Percentiles rank a stretch among this genome's conserved stretches.
phyloP scores from a whole-genome alignment of 2,888 invertebrate genomes.

The Tryphoninae sp. region DNA sequence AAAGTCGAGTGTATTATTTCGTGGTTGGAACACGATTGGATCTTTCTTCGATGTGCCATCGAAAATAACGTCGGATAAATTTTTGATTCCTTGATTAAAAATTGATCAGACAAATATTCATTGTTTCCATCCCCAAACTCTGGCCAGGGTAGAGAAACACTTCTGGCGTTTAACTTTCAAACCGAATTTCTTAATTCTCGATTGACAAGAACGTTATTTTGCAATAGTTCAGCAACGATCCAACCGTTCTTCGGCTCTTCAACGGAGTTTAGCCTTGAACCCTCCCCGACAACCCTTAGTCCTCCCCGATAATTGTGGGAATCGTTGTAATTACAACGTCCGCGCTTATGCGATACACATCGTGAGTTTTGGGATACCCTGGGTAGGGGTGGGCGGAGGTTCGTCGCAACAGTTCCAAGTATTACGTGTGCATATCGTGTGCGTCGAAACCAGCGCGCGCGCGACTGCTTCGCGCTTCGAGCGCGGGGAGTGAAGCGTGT shows the following conservation, averaged over 20 bases:
- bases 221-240: not conserved
- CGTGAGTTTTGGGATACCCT: slow-evolving; percentile 44
- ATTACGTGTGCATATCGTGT: slow-evolving; percentile 54
- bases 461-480: slow-evolving; percentile 52
- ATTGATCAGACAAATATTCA: not conserved
- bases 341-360: slow-evolving; percentile 71
- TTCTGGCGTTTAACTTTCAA: not conserved
- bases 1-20: slow-evolving; percentile 48
- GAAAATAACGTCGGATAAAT: slow-evolving; percentile 4
- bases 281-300: slow-evolving; percentile 21
- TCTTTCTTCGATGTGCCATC: slow-evolving; percentile 36
- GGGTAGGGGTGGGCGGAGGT: slow-evolving; percentile 62
- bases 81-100: slow-evolving; percentile 31
- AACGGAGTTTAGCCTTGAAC: not conserved
- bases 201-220: slow-evolving; percentile 34
- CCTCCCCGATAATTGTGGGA: slow-evolving; percentile 73
- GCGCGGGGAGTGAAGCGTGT: slow-evolving; percentile 46
- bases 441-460: slow-evolving; percentile 45
- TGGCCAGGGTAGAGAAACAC: not conserved
- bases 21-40: slow-evolving; percentile 56
- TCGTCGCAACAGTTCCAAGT: slow-evolving; percentile 46
- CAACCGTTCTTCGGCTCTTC: not conserved
- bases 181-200: not conserved
- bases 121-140: not conserved
- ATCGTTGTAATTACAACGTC: slow-evolving; percentile 80